A percentile compares a stretch with the other conserved stretches of the same genome.
Conservation (phyloP, 2,113 vertebrate genomes). For the Percina caprodes region DNA sequence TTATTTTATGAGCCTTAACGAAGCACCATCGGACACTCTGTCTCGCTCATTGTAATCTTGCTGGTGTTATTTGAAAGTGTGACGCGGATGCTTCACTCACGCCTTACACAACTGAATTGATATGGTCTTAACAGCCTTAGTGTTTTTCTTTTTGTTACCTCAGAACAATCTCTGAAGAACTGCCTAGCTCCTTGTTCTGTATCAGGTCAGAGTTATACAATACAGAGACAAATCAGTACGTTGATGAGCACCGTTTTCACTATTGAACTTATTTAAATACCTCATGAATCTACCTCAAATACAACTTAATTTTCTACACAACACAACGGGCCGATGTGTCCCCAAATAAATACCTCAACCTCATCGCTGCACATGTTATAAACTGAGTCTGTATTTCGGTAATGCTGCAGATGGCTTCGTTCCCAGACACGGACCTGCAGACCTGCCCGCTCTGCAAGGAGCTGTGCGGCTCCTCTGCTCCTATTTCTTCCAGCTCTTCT, state of each 20-base stretch:
- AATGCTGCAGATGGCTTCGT: constrained; percentile 90
- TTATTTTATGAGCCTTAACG: constrained; percentile 51
- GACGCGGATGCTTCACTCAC: not conserved
- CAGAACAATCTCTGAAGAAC: constrained; percentile 22
- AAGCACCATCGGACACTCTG: constrained; percentile 13
- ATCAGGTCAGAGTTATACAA: constrained; percentile 32
- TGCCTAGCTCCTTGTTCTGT: constrained; percentile 49
- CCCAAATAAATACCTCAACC: constrained; percentile 62
- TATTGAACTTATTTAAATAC: constrained; percentile 46
- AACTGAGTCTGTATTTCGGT: constrained; percentile 55
- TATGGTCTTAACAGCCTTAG: not conserved
- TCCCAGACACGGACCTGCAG: constrained; percentile 93
- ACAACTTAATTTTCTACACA: constrained; percentile 31
- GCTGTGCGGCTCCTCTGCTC: constrained; percentile 91
- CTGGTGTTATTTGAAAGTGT: constrained; percentile 11
- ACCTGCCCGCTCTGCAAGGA: constrained; percentile 94
- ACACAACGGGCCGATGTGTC: constrained; percentile 42
- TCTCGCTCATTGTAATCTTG: not conserved
- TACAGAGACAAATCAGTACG: constrained; percentile 13
- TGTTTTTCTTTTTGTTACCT: constrained; percentile 22
- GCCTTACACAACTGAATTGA: constrained; percentile 38
- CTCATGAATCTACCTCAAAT: constrained; percentile 77
- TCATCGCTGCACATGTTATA: constrained; percentile 47
- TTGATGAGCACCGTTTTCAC: constrained; percentile 35
- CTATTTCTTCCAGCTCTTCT: constrained; percentile 90